Base-by-base conservation (phyloP, 2,888 invertebrate genomes). In the Hesperia comma region DNA sequence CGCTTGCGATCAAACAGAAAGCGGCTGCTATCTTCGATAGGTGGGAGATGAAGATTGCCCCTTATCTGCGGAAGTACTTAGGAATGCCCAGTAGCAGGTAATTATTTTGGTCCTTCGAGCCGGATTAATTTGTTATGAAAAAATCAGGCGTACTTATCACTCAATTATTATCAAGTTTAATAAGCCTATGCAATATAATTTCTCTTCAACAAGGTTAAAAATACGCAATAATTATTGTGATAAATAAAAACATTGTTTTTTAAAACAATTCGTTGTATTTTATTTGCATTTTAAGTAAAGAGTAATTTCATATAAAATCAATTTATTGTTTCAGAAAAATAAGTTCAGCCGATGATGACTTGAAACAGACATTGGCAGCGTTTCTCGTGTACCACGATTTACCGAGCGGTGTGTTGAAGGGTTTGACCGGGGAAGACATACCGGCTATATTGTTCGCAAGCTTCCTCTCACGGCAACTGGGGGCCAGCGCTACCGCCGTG, bases 381-480 rank as follows among this genome's bases (percentile, higher is more conserved):
- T 95, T 93, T 72, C 79, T 95, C 2, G 92, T 93, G 51, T 95
- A 93, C 76, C 93, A 95, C 74, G 94, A 95, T 75, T 81, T 95
- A 69, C 94, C 94, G 0, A 90, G 83, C 69, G 84, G 85, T 40
- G 81, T 83, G 5, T 72, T 90, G 67, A 77, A 78, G 17, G 80
- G 78, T 33, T 73, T 82, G 4, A 72, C 71, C 2, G 77, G 81
- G 67, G 81, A 80, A 12, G 84, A 85, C n/a, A 68, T 87, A 21
- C 75, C 78, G 10, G 53, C 53, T 2, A n/a, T 32, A 6, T 10
- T 21, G 51, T 21, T 51, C 21, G 21, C 51, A 14, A 10, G 4
- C 51, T 19, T 10, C 21, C 21, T 21, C 21, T 21, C 51, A 1
- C 51, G 21, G 14, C 21, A 19, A 6, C 12, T 21, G 10, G 21